These are phyloP conservation scores for Drosophila niveifrons DNA, from an alignment of 2,888 invertebrate species.

Conservation along the genomic window DNA sequence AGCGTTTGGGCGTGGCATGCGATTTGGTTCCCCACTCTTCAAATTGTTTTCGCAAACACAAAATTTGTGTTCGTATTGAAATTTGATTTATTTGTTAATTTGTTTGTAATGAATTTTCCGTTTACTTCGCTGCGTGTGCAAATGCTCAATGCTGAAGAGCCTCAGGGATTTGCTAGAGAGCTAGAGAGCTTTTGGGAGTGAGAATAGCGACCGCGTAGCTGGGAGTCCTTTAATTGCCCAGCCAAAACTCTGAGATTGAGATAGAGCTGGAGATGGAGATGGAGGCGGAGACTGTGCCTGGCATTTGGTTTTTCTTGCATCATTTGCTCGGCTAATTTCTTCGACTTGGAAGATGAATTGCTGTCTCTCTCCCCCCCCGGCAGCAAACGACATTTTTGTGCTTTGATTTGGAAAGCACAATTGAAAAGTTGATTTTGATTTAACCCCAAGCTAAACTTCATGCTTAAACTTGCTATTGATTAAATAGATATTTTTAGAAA, in stretches of 20 bases:
- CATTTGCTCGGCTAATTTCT: slow-evolving; percentile 76
- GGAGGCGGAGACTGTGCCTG: slow-evolving; percentile 49
- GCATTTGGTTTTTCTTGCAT: slow-evolving; percentile 70
- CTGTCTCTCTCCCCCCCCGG: slow-evolving; percentile 9
- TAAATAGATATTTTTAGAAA: not conserved
- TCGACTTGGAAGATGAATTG: slow-evolving; percentile 51
- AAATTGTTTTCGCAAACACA: slow-evolving; percentile 84
- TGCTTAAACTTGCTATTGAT: not conserved
- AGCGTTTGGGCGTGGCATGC: slow-evolving; percentile 75
- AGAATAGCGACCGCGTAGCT: slow-evolving; percentile 29
- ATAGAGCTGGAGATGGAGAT: not conserved
- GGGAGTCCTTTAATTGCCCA: slow-evolving; percentile 71
- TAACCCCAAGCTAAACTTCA: not conserved
- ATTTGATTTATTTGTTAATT: slow-evolving; percentile 86
- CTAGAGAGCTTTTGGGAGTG: slow-evolving; percentile 8
- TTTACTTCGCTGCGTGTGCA: slow-evolving; percentile 67
- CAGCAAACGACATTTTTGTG: slow-evolving; percentile 47
- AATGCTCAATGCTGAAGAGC: slow-evolving; percentile 11
- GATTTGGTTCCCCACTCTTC: slow-evolving; percentile 63
- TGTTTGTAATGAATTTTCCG: slow-evolving; percentile 85
- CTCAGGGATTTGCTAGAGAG: slow-evolving; percentile 13
- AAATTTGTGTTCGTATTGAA: slow-evolving; percentile 84
- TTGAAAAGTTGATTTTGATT: slow-evolving; percentile 44
- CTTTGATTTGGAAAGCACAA: slow-evolving; percentile 61
- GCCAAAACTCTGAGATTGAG: slow-evolving; percentile 8